phyloP scores from a whole-genome alignment of 2,888 invertebrate species.

The Agrotis segetum region DNA sequence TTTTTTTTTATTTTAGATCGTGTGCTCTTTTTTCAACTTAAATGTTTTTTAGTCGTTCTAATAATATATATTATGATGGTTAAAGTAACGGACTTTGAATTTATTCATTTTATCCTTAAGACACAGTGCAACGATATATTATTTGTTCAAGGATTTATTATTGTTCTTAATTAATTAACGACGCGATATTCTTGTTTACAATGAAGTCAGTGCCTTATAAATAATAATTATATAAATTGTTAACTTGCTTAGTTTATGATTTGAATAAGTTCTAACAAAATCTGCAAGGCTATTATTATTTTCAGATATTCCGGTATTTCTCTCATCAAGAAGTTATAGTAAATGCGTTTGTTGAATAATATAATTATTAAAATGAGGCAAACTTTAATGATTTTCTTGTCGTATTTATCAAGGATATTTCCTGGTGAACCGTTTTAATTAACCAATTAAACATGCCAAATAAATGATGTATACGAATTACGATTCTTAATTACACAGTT shows the following conservation, averaged over 20 bases:
- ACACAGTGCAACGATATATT: slow-evolving; percentile 29
- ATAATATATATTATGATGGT: slow-evolving; percentile 3
- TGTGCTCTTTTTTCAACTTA: background rate
- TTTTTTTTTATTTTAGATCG: too few species aligned
- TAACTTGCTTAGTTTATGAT: slow-evolving; percentile 9
- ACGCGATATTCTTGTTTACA: slow-evolving; percentile 47
- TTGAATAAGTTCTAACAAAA: background rate
- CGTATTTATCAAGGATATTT: slow-evolving; percentile 17
- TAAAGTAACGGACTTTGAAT: background rate
- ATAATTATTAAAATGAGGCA: slow-evolving; percentile 16
- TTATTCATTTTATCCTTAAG: slow-evolving; percentile 53
- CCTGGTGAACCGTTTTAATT: slow-evolving; percentile 24
- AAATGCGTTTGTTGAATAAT: too few species aligned
- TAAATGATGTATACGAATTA: background rate
- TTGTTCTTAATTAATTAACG: slow-evolving; percentile 53
- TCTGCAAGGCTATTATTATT: background rate
- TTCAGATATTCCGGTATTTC: background rate
- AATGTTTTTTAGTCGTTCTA: slow-evolving; percentile 2
- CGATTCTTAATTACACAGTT: slow-evolving; percentile 12
- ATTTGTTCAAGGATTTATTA: slow-evolving; percentile 42
- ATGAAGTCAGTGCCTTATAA: slow-evolving; percentile 14
- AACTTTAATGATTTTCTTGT: slow-evolving; percentile 41
- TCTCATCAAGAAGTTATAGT: background rate
- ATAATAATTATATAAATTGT: slow-evolving; percentile 21
- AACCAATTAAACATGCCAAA: slow-evolving; percentile 30